These are phyloP conservation scores for Camelus dromedarius DNA, from an alignment of 2,113 vertebrate species.

Conservation along the genomic window DNA sequence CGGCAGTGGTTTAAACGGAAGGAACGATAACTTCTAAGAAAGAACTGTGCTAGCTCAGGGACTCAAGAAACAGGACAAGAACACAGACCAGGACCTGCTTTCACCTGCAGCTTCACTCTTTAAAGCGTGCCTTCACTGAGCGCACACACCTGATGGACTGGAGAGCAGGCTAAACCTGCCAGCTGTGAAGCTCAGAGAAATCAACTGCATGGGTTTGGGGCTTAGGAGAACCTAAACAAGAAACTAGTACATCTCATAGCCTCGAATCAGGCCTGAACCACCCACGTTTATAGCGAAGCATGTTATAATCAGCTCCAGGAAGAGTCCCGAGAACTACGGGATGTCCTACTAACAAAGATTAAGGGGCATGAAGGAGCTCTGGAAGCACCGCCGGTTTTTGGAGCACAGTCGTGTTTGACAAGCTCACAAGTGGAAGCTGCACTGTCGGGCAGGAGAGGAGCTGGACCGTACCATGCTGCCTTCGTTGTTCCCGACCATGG, in stretches of 20 bases:
- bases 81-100: fast-evolving
- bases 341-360: fast-evolving
- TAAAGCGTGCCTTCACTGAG: fast-evolving
- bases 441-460: fast-evolving
- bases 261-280: neutral
- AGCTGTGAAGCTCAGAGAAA: neutral
- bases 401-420: fast-evolving
- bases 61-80: neutral
- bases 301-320: fast-evolving
- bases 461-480: slow-evolving; percentile 94
- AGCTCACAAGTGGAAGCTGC: fast-evolving
- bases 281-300: neutral
- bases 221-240: neutral
- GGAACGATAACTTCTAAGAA: fast-evolving
- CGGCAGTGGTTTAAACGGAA: fast-evolving
- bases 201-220: neutral
- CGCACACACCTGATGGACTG: fast-evolving
- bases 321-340: neutral
- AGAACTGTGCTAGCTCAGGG: fast-evolving
- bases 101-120: fast-evolving
- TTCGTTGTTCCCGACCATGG: slow-evolving; percentile 99
- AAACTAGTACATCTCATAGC: neutral
- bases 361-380: fast-evolving
- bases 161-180: fast-evolving
- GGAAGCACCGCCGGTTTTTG: fast-evolving